A percentile compares a stretch with the other conserved stretches of the same genome.
Evolutionary conservation across 1,140 invertebrate genomes (phyloP).

Genomic region (Brachionus plicatilis): DNA sequence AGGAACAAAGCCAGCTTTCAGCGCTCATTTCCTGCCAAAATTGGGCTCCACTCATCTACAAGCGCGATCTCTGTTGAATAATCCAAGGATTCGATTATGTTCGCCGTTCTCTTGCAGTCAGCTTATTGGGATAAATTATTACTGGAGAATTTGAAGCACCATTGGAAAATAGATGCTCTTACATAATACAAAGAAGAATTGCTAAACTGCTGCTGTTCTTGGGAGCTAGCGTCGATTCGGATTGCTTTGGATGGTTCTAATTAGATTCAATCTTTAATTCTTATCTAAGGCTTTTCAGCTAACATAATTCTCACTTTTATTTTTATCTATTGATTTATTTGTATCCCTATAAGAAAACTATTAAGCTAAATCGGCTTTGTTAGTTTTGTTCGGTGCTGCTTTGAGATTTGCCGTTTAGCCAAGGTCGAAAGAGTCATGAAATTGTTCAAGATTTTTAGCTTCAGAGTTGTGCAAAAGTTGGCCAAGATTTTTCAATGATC

Average conservation of each 20-base stretch:
- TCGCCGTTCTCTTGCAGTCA: not conserved
- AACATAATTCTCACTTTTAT: not conserved
- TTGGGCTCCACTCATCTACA: not conserved
- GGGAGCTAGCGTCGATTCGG: not conserved
- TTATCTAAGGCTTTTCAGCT: not conserved
- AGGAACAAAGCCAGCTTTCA: not conserved
- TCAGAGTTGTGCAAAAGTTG: not conserved
- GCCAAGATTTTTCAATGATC: not conserved
- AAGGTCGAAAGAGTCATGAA: not conserved
- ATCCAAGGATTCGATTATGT: not conserved
- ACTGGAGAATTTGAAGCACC: not conserved
- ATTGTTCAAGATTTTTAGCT: not conserved
- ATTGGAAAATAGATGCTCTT: not conserved
- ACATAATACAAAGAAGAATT: not conserved
- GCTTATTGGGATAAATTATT: not conserved
- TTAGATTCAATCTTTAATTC: not conserved
- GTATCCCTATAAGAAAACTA: not conserved
- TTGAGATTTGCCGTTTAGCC: not conserved
- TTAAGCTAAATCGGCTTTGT: not conserved
- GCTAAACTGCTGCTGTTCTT: constrained; percentile 1
- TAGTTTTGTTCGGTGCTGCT: not conserved
- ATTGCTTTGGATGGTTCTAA: constrained; percentile 24
- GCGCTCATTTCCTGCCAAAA: not conserved
- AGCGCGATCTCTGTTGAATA: not conserved
- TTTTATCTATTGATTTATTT: not conserved